Conservation (phyloP, 2,888 invertebrate genomes). For the Alsophila aescularia region DNA sequence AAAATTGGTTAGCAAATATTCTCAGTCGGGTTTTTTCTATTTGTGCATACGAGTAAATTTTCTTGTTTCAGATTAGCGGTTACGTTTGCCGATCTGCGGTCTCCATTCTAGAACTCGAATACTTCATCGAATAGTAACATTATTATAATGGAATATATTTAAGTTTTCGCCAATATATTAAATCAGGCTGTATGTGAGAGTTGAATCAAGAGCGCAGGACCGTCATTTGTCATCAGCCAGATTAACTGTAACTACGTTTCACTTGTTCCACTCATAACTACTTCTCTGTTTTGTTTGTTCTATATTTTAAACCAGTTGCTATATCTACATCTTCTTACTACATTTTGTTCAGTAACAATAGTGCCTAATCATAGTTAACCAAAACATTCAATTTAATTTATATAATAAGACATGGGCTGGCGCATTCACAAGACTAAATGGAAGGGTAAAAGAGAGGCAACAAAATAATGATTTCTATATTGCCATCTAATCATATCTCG, state of each 20-base stretch:
- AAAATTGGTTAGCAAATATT: too few relatives aligned
- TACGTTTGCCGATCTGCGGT: too few relatives aligned
- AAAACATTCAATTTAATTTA: background rate
- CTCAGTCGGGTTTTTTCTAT: too few relatives aligned
- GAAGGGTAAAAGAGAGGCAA: background rate
- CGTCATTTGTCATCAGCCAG: constrained; percentile 41
- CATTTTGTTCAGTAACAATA: background rate
- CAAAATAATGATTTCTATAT: background rate
- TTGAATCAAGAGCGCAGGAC: constrained; percentile 32
- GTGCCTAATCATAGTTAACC: background rate
- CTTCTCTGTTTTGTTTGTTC: constrained; percentile 22
- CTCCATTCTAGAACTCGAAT: too few relatives aligned
- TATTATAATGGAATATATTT: too few relatives aligned
- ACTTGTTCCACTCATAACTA: constrained; percentile 35
- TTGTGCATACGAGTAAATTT: too few relatives aligned
- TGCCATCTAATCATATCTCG: too few relatives aligned
- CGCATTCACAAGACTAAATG: background rate
- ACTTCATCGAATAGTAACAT: too few relatives aligned
- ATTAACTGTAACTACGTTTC: constrained; percentile 37
- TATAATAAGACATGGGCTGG: background rate
- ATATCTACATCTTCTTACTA: too few relatives aligned
- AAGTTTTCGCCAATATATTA: background rate
- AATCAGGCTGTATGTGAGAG: constrained; percentile 28
- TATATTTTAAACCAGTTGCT: too few relatives aligned
- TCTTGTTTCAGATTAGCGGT: too few relatives aligned